Percentiles rank a stretch among this genome's conserved stretches.
These are phyloP conservation scores for Cepaea hortensis DNA, from an alignment of 2,888 invertebrate species.

Conservation along the genomic window DNA sequence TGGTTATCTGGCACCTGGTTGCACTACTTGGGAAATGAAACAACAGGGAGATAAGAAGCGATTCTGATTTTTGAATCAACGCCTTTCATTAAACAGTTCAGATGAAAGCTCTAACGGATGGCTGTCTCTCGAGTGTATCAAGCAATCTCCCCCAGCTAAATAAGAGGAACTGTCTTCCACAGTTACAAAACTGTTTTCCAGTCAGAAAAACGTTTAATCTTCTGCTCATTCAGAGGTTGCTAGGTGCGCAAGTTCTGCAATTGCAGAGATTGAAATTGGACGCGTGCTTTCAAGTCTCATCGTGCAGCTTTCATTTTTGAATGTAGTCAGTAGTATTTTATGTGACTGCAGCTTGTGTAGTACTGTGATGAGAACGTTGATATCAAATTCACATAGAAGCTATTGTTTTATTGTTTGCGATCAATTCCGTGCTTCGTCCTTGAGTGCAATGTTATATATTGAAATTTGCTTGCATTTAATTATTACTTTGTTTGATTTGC, in stretches of 20 bases:
- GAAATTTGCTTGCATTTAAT: too few relatives aligned
- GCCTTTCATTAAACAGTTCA: conserved; percentile 7
- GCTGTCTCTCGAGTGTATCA: conserved; percentile 2
- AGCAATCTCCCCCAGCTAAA: not conserved
- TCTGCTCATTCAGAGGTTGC: not conserved
- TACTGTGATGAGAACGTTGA: too few relatives aligned
- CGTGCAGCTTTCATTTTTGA: too few relatives aligned
- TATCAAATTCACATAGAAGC: too few relatives aligned
- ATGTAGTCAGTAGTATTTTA: too few relatives aligned
- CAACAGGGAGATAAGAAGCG: not conserved
- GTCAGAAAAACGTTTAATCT: not conserved
- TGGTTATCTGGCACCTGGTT: not conserved
- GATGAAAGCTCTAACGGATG: not conserved
- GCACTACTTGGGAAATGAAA: conserved; percentile 7
- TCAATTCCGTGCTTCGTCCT: too few relatives aligned
- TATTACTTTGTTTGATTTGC: too few relatives aligned
- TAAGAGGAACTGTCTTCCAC: conserved; percentile 10
- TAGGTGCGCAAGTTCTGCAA: conserved; percentile 1
- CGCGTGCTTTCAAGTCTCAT: not conserved
- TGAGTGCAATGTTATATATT: too few relatives aligned
- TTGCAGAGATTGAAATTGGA: not conserved
- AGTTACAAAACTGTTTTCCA: not conserved
- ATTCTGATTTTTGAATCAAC: conserved; percentile 4
- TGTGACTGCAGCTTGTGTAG: too few relatives aligned
- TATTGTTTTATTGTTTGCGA: too few relatives aligned